Conservation (phyloP, 1,140 invertebrate species). For the Camponotus pennsylvanicus region DNA sequence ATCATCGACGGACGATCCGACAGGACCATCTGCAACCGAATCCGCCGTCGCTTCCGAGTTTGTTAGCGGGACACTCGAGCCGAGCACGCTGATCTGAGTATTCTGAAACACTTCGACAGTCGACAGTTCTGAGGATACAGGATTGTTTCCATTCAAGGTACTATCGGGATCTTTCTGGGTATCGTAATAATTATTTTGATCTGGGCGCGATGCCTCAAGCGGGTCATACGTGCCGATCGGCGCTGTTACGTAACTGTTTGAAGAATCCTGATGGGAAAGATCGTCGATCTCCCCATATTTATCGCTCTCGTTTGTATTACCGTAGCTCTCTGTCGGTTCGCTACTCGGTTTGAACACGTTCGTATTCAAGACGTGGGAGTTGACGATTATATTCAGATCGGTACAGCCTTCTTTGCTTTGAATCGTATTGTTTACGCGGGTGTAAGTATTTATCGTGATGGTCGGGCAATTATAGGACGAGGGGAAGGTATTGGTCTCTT, state of each 20-base stretch:
- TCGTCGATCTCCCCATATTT: slow-evolving; percentile 62
- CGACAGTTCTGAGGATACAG: slow-evolving; percentile 29
- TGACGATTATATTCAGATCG: slow-evolving; percentile 85
- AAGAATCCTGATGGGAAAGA: not conserved
- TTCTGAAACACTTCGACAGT: slow-evolving; percentile 78
- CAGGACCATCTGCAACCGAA: not conserved
- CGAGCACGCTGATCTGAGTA: slow-evolving; percentile 78
- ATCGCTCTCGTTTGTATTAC: slow-evolving; percentile 14
- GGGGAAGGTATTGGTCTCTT: slow-evolving; percentile 37
- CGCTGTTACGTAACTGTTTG: slow-evolving; percentile 1
- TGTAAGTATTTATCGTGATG: slow-evolving; percentile 83
- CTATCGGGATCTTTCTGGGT: slow-evolving; percentile 33
- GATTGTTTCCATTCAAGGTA: not conserved
- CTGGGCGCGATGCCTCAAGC: not conserved
- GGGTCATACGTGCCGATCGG: slow-evolving; percentile 8
- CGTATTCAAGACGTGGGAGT: slow-evolving; percentile 83
- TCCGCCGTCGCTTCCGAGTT: slow-evolving; percentile 10
- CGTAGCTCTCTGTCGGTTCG: not conserved
- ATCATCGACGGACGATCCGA: not conserved
- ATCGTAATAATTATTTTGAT: slow-evolving; percentile 13
- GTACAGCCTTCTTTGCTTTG: slow-evolving; percentile 84
- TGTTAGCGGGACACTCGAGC: not conserved
- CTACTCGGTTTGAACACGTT: slow-evolving; percentile 74
- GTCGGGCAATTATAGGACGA: slow-evolving; percentile 79
- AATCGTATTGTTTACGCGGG: slow-evolving; percentile 83